These are phyloP conservation scores for Dendrocincla fuliginosa DNA, from an alignment of 2,797 vertebrate species.

Conservation along the genomic window DNA sequence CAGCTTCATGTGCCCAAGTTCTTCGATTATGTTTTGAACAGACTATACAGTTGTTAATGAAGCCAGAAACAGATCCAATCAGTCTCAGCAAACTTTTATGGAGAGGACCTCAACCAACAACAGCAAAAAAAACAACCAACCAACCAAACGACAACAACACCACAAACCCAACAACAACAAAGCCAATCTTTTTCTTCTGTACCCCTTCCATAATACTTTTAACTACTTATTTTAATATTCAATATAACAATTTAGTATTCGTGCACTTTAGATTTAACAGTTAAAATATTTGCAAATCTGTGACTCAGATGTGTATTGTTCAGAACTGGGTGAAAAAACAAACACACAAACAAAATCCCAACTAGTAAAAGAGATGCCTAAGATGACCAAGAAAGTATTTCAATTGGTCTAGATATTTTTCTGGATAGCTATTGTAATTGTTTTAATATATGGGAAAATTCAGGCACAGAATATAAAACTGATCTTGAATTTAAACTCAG, in stretches of 20 bases:
- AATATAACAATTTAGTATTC: not conserved
- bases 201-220: not conserved
- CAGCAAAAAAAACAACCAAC: too few relatives aligned
- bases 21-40: not conserved
- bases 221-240: not conserved
- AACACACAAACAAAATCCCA: not conserved
- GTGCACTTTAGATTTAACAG: not conserved
- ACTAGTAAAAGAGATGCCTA: not conserved
- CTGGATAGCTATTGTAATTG: not conserved
- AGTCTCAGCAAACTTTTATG: not conserved
- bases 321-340: not conserved
- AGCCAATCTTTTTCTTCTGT: not conserved
- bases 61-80: not conserved
- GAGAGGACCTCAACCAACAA: too few relatives aligned
- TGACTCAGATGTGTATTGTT: not conserved
- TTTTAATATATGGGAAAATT: not conserved
- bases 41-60: not conserved
- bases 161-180: accelerated
- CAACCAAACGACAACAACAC: too few relatives aligned
- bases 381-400: not conserved
- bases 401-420: not conserved
- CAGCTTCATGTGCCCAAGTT: not conserved
- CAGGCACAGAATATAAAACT: not conserved
- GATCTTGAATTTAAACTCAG: not conserved
- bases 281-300: not conserved